phyloP scores from a whole-genome alignment of 2,888 invertebrate genomes.

The Ptychoptera albimana region DNA sequence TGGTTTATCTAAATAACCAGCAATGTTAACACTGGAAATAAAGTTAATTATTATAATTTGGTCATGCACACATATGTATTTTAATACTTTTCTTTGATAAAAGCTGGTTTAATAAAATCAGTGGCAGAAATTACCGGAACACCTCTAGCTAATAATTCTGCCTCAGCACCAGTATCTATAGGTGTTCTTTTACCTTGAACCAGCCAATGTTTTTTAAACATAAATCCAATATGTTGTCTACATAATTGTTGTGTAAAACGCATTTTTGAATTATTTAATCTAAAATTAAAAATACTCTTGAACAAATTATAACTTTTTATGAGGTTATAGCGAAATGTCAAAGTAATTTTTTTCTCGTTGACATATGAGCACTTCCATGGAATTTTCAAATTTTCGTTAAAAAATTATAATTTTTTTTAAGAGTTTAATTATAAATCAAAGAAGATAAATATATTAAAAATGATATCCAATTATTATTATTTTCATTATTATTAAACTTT shows the following conservation, averaged over 20 bases:
- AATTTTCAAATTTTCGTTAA: no score
- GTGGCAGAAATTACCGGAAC: conserved; percentile 43
- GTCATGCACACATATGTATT: not conserved
- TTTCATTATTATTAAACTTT: no score
- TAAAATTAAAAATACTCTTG: not conserved
- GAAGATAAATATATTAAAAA: no score
- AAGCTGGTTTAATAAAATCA: conserved; percentile 31
- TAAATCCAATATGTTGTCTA: conserved; percentile 55
- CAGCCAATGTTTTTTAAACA: conserved; percentile 57
- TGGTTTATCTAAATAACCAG: conserved; percentile 11
- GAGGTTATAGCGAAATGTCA: not conserved
- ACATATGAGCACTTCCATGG: no score
- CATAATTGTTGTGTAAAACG: conserved; percentile 42
- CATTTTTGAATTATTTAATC: conserved; percentile 33
- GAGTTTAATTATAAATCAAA: no score
- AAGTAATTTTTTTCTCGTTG: not conserved
- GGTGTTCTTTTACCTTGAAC: conserved; percentile 44
- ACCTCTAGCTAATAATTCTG: conserved; percentile 37
- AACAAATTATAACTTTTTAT: not conserved
- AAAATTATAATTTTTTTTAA: no score
- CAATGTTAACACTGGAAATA: conserved; percentile 20
- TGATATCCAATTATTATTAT: no score
- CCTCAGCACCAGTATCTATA: conserved; percentile 37
- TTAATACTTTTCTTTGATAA: not conserved
- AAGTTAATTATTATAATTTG: conserved; percentile 3